A percentile compares a stretch with the other conserved stretches of the same genome.
These are phyloP conservation scores for Noctua pronuba DNA, from an alignment of 2,888 invertebrate genomes.

Conservation along the genomic window DNA sequence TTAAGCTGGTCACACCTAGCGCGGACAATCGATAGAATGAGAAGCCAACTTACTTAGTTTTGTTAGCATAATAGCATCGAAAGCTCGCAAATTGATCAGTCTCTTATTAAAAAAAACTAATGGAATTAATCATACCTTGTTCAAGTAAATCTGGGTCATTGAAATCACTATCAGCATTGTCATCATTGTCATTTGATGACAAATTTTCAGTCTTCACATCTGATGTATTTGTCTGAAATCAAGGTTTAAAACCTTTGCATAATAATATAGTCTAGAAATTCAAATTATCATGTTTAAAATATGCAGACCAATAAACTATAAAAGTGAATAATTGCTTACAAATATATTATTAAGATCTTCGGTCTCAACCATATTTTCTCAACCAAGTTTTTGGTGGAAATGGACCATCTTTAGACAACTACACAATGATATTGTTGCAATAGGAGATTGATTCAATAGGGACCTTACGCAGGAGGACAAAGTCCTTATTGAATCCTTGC, in stretches of 20 bases:
- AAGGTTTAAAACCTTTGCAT: neutral
- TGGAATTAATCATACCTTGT: conserved; percentile 57
- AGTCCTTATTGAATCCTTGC: neutral
- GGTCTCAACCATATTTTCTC: neutral
- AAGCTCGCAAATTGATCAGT: neutral
- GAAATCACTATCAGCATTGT: conserved; percentile 76
- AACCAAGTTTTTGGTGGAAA: neutral
- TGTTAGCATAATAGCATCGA: neutral
- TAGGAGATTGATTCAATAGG: neutral
- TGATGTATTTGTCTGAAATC: conserved; percentile 63
- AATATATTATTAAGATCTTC: neutral
- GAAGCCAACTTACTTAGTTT: neutral
- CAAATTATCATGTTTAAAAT: neutral
- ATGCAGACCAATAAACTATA: neutral
- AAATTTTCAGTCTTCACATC: conserved; percentile 79
- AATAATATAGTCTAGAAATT: neutral
- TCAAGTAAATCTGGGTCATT: conserved; percentile 71
- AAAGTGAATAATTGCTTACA: neutral
- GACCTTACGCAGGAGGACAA: neutral
- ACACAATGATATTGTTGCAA: neutral
- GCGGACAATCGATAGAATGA: neutral
- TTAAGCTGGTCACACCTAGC: neutral
- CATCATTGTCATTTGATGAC: conserved; percentile 71
- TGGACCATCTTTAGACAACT: neutral
- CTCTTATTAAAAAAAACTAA: neutral